Base-by-base conservation (phyloP, 1,140 invertebrate species). In the Chlorops oryzae region DNA sequence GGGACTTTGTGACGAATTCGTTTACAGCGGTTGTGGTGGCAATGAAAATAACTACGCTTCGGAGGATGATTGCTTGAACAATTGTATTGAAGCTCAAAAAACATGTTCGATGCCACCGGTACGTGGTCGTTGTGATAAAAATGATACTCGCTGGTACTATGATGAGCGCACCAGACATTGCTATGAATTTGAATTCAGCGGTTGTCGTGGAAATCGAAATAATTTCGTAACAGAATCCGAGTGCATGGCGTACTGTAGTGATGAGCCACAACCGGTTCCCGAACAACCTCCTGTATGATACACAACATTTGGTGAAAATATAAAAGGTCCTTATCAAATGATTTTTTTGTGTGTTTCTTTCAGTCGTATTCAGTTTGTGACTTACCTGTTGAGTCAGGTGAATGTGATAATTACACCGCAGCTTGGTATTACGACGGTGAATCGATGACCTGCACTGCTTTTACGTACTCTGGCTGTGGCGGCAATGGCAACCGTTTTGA, bases 31-130 rank as follows among this genome's bases (percentile, higher is more conserved):
- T 39, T 95, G 91, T 62, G 82, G 81, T 10, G 90, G 90, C 37
- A 96, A 96, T 69, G 75, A 78, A 45, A 96, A 97, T 68, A 85
- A 87, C 59, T 97, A 92, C 76, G 77, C 80, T 34, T 78, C 75
- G 17, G 74, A 80, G 32, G 81, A 89, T 34, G 81, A 90, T 59
- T 96, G 93, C 74, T 79, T 88, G 54, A 75, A 81, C 50, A 79
- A 81, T 41, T 96, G 92, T 72, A 76, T 79, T 5, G 73, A 79
- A 34, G 79, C 79, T 22, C 84, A 87, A 79, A 81, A 84, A 67
- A 69, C 81, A 0, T 92, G 92, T 73, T 65, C 64, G 44, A 66
- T 96, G 62, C 83, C 88, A 25, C 74, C 78, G 59, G 75, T 89
- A 43, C 82, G 74, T 35, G 73, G 78, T 13, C 76, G 76, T n/a